Base-by-base conservation (phyloP, 1,140 invertebrate genomes). In the Ips nitidus region DNA sequence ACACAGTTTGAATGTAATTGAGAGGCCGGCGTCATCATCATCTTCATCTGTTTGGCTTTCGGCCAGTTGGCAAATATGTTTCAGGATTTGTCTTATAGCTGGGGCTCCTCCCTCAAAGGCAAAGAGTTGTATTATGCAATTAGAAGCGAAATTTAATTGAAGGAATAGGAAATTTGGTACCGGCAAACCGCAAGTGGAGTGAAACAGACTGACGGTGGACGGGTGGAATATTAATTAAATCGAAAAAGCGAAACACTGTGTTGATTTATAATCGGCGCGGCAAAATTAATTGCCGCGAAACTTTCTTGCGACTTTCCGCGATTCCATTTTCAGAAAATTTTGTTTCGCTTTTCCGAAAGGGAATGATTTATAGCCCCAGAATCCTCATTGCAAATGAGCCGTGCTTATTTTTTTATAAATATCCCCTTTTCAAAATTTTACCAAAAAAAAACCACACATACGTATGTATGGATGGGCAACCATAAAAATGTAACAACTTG, bases 1-100 rank as follows among this genome's bases (percentile, higher is more conserved):
- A 66, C 64, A 66, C 56, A 66, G 8, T 66, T 66, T 66, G 64
- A 58, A 66, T 66, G 64, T 66, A 66, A 66, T 66, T 66, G 64
- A 66, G 56, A 58, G 45, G 53, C 64, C n/a, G 36, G 53, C 43
- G 47, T 66, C 41, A 66, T 58, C 41, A 66, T 66, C 53, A 58
- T 66, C 41, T 65, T 22, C 22, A 22, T 22, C 22, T 22, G 22
- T 22, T 47, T 68, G 66, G 66, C 66, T 60, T 6, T 52, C 41
- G 58, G 56, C 66, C 66, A 68, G 57, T 68, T 68, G 66, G 66
- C 66, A 65, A 65, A 65, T 65, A 65, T 65, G 63, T 56, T 56
- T 65, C 40, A 38, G 52, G 61, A 64, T 64, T 45, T 65, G 22
- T 22, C 22, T 22, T 22, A 22, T 22, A 22, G 22, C 22, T 22